These are phyloP conservation scores for Caenorhabditis wallacei DNA, from an alignment of 2,888 invertebrate species.

Conservation along the genomic window DNA sequence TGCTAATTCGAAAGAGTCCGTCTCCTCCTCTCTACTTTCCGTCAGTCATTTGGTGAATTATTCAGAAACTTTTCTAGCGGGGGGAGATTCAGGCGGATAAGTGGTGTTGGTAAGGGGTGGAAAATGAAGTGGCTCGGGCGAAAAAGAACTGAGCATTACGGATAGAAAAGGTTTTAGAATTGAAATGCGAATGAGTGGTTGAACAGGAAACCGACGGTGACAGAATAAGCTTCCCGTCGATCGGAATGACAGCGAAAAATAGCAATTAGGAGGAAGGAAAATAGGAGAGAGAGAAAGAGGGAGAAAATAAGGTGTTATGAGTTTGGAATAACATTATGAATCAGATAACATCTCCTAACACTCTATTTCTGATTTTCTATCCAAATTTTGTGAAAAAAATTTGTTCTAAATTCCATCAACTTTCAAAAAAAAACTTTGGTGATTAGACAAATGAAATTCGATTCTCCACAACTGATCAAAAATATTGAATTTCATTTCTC, in stretches of 20 bases:
- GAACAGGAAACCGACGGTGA: conserved; percentile 32
- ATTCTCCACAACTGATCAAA: conserved; percentile 10
- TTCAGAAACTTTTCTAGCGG: conserved; percentile 56
- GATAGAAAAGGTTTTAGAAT: background rate
- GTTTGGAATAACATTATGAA: conserved; percentile 20
- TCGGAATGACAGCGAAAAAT: conserved; percentile 25
- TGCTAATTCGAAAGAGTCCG: conserved; percentile 43
- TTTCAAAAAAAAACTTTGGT: no score
- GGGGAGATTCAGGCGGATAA: conserved; percentile 23
- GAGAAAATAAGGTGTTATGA: conserved; percentile 19
- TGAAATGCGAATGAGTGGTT: conserved; percentile 1
- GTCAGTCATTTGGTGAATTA: conserved; percentile 37
- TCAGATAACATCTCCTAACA: conserved; percentile 16
- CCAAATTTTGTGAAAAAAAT: no score
- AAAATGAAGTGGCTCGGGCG: conserved; percentile 1
- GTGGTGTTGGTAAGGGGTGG: conserved; percentile 24
- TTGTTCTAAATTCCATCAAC: no score
- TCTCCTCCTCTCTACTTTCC: conserved; percentile 1
- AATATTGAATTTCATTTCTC: conserved; percentile 2
- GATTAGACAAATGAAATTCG: conserved; percentile 9
- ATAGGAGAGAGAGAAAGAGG: background rate
- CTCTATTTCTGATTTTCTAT: conserved; percentile 12
- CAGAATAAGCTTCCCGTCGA: conserved; percentile 20
- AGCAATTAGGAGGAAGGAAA: conserved; percentile 13
- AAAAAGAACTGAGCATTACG: background rate